Evolutionary conservation across 2,888 invertebrate genomes (phyloP).

Genomic region (Trissolcus brochymenae): DNA sequence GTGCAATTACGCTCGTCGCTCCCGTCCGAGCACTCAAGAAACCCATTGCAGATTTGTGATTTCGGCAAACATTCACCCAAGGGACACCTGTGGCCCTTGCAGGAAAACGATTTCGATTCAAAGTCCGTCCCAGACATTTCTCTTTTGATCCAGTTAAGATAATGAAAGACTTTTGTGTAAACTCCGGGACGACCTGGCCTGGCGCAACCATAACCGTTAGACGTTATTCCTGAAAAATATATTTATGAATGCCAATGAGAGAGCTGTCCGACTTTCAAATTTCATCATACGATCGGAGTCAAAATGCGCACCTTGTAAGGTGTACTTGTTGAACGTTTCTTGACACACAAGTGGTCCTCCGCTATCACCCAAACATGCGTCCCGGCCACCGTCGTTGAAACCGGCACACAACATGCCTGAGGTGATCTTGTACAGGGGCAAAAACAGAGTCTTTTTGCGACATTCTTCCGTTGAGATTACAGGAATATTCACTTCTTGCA

Average conservation of each 20-base stretch:
- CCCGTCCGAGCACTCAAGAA: conserved; percentile 86
- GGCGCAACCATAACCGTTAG: conserved; percentile 89
- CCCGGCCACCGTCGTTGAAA: conserved; percentile 86
- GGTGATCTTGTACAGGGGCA: conserved; percentile 86
- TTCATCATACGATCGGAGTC: background rate
- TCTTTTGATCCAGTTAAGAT: conserved; percentile 84
- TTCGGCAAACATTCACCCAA: conserved; percentile 85
- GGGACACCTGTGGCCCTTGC: conserved; percentile 85
- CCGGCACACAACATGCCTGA: conserved; percentile 91
- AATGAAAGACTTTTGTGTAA: conserved; percentile 87
- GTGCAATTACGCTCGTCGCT: conserved; percentile 84
- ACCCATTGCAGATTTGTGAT: conserved; percentile 86
- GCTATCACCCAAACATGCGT: conserved; percentile 88
- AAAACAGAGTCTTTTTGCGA: conserved; percentile 83
- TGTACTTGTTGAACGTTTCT: conserved; percentile 77
- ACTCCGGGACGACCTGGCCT: conserved; percentile 87
- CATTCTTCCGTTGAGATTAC: conserved; percentile 88
- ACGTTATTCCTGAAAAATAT: conserved; percentile 81
- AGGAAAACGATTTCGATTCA: conserved; percentile 69
- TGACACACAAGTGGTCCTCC: conserved; percentile 89
- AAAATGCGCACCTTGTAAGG: conserved; percentile 66
- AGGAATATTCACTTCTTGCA: conserved; percentile 89
- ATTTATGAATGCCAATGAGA: background rate
- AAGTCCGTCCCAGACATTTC: conserved; percentile 75
- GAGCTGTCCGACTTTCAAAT: background rate